phyloP scores from a whole-genome alignment of 2,113 vertebrate species.

The Nymphicus hollandicus region DNA sequence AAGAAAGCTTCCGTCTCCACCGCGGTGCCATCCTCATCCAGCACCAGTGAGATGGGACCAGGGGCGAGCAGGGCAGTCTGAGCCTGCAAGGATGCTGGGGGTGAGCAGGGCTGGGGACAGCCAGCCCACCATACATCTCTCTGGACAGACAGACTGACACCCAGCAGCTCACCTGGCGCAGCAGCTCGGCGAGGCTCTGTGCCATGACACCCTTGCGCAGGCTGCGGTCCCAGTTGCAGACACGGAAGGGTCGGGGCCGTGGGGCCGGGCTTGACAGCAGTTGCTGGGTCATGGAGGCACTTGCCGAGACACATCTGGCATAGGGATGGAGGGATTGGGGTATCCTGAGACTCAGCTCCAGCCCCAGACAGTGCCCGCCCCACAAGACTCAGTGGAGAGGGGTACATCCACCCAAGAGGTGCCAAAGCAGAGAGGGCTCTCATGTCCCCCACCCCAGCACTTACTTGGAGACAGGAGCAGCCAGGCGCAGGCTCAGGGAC shows the following conservation, averaged over 20 bases:
- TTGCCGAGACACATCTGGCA: slow-evolving; percentile 78
- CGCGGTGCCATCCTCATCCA: slow-evolving; percentile 90
- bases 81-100: slow-evolving; percentile 62
- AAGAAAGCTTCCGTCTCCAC: slow-evolving; percentile 92
- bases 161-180: slow-evolving; percentile 78
- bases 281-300: slow-evolving; percentile 85
- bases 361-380: rapidly evolving
- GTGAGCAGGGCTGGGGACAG: background rate
- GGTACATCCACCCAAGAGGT: background rate
- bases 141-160: background rate
- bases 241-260: slow-evolving; percentile 76
- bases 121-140: background rate
- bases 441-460: background rate
- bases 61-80: slow-evolving; percentile 63
- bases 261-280: slow-evolving; percentile 65
- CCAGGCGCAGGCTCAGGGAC: slow-evolving; percentile 48
- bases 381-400: rapidly evolving
- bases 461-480: slow-evolving; percentile 40
- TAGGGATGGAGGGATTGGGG: background rate
- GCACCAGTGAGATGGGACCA: slow-evolving; percentile 73
- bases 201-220: slow-evolving; percentile 82
- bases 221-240: slow-evolving; percentile 82
- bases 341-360: background rate
- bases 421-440: background rate
- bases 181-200: slow-evolving; percentile 73